phyloP scores from a whole-genome alignment of 1,140 invertebrate genomes.

The Daktulosphaira vitifoliae region DNA sequence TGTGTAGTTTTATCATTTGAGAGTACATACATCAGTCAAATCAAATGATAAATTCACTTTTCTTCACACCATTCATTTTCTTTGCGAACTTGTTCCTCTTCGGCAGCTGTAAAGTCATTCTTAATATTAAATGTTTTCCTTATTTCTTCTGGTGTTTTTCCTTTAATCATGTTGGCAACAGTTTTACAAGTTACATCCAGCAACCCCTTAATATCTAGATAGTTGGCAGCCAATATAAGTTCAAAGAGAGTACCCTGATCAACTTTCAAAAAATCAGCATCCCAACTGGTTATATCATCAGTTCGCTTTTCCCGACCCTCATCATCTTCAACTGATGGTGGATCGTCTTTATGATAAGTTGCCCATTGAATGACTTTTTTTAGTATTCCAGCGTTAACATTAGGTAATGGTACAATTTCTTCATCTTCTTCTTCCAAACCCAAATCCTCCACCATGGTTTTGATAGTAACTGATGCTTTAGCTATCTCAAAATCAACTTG shows the following conservation, averaged over 20 bases:
- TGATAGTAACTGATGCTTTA: slow-evolving; percentile 95
- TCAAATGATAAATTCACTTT: slow-evolving; percentile 61
- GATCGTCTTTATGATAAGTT: slow-evolving; percentile 91
- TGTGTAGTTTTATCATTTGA: too few relatives aligned
- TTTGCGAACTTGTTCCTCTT: slow-evolving; percentile 91
- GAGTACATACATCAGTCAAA: neutral
- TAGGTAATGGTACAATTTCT: slow-evolving; percentile 93
- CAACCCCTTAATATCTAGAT: slow-evolving; percentile 94
- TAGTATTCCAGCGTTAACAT: slow-evolving; percentile 95
- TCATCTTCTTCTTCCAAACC: slow-evolving; percentile 92
- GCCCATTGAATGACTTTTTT: slow-evolving; percentile 96
- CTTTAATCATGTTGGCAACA: slow-evolving; percentile 98
- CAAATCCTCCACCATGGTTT: slow-evolving; percentile 96
- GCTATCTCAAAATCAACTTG: slow-evolving; percentile 97
- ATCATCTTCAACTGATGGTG: slow-evolving; percentile 89
- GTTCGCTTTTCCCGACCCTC: slow-evolving; percentile 97
- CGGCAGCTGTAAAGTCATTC: slow-evolving; percentile 93
- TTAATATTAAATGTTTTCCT: slow-evolving; percentile 99
- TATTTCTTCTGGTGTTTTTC: slow-evolving; percentile 96
- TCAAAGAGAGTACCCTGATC: slow-evolving; percentile 74
- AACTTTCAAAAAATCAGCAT: slow-evolving; percentile 93
- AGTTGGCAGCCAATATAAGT: slow-evolving; percentile 86
- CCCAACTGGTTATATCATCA: slow-evolving; percentile 98
- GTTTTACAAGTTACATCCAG: slow-evolving; percentile 98
- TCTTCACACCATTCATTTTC: slow-evolving; percentile 99